Evolutionary conservation across 2,888 invertebrate species (phyloP), one percentile per base, ranked within the genome.

Genomic region (Tachina fera): DNA sequence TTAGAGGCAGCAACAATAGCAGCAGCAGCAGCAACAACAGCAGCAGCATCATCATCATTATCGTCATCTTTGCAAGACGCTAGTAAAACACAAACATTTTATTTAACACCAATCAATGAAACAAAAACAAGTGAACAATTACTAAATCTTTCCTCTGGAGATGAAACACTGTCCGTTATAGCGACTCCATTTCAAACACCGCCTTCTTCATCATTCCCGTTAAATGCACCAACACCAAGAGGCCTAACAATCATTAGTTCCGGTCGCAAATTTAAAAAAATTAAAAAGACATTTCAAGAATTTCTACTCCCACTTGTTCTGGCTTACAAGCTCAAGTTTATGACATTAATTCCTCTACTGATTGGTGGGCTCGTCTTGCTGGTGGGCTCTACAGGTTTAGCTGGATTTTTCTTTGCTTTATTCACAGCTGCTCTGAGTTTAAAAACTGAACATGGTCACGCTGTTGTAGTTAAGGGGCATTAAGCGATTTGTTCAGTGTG

Each of bases 391-490:
- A 96, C 97, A 0, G 96, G 96, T 19, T 91, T 97, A 82, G 97
- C 97, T 22, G 97, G 97, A 87, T 97, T 97, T 93, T 97, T 97
- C 94, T 97, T 97, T 91, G 97, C 97, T 1, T 93, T 97, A 14
- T 97, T 97, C 89, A 96, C 97, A 71, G 96, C 97, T 1, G 96
- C 96, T 6, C 96, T 97, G 94, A 96, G 96, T 75, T 84, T 79
- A 9, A 77, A 72, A 19, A 22, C 41, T 0, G 53, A 13, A 9
- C 65, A 83, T 45, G 76, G 84, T 84, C 91, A 91, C 88, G 81
- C 90, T 41, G 86, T 90, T 83, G 70, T 91, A 8, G 87, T 91
- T n/a, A 90, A 89, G 82, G 89, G 74, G 9, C 49, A 72, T 16
- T 78, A 53, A 67, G 1, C 63, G 9, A 31, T 58, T 65, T 41